Conservation (phyloP, 2,113 vertebrate species). For the crab-eating macaque (Macaca fascicularis) region T2T-MFA8v1.1 NC_088392.1:21808501-21809000, state of each 20-base stretch:
- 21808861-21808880: constrained; percentile 15
- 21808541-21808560: background rate
- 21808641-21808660: background rate
- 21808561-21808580: background rate
- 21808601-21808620: background rate
- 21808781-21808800: background rate
- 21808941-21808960: too few species aligned
- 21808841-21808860: background rate
- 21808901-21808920: too few species aligned
- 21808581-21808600: background rate
- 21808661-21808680: background rate
- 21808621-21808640: background rate
- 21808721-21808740: background rate
- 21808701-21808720: constrained; percentile 9
- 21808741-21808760: background rate
- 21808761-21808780: background rate
- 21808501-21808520: background rate
- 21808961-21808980: too few species aligned
- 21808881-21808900: background rate
- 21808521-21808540: background rate
- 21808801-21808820: background rate
- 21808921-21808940: too few species aligned
- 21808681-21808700: background rate
- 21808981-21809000: too few species aligned
- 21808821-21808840: background rate